Evolutionary conservation across 1,140 invertebrate genomes (phyloP).

Genomic region (Gryon sp.): DNA sequence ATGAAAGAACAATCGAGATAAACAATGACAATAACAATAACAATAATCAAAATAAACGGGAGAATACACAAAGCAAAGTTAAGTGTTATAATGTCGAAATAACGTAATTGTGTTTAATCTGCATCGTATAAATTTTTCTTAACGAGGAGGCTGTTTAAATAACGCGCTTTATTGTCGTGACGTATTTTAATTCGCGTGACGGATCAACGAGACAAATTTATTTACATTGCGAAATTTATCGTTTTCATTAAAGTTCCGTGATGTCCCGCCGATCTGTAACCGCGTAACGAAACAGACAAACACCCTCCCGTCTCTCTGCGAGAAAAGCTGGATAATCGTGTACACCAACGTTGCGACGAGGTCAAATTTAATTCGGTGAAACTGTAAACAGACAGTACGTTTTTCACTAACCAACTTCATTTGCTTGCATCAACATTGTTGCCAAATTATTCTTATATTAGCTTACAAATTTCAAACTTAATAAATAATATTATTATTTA

Average conservation of each 20-base stretch:
- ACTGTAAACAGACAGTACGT: conserved; percentile 30
- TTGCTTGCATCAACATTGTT: conserved; percentile 18
- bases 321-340: conserved; percentile 29
- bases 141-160: too few relatives aligned
- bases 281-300: conserved; percentile 31
- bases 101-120: too few relatives aligned
- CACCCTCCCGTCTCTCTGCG: conserved; percentile 10
- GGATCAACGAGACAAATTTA: conserved; percentile 55
- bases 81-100: too few relatives aligned
- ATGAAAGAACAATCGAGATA: too few relatives aligned
- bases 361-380: conserved; percentile 41
- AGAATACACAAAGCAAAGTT: too few relatives aligned
- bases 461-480: background rate
- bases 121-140: too few relatives aligned
- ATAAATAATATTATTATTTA: too few relatives aligned
- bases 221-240: conserved; percentile 62
- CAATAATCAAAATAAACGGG: too few relatives aligned
- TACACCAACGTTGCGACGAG: conserved; percentile 19
- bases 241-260: conserved; percentile 65
- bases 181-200: too few relatives aligned
- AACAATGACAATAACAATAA: too few relatives aligned
- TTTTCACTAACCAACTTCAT: conserved; percentile 13
- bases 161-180: too few relatives aligned
- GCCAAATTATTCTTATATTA: conserved; percentile 12
- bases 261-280: conserved; percentile 28